Percentiles rank a stretch among this genome's conserved stretches.
These are phyloP conservation scores for Eupithecia pulchellata DNA, from an alignment of 2,888 invertebrate species.

Conservation along the genomic window DNA sequence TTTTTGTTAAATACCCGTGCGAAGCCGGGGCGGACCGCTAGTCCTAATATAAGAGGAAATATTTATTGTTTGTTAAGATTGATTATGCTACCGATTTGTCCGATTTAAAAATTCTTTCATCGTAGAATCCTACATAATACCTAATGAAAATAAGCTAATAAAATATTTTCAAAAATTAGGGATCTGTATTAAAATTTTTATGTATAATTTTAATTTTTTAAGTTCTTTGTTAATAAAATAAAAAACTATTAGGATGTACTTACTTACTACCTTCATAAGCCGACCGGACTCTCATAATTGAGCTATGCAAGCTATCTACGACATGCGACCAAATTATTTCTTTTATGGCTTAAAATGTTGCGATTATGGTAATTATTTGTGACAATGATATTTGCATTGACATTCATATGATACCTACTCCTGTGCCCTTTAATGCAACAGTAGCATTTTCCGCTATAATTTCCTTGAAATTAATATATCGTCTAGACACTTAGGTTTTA, in stretches of 20 bases:
- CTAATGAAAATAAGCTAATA: too few species aligned
- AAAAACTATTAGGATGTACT: neutral
- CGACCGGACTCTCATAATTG: neutral
- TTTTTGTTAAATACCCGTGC: too few species aligned
- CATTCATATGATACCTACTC: conserved; percentile 13
- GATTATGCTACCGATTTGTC: too few species aligned
- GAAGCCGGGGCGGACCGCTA: too few species aligned
- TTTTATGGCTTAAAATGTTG: conserved; percentile 8
- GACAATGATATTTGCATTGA: conserved; percentile 8
- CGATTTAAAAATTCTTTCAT: too few species aligned
- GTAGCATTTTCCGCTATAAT: conserved; percentile 18
- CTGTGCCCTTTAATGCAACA: neutral
- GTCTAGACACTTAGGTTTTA: neutral
- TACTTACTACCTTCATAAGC: neutral
- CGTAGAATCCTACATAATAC: too few species aligned
- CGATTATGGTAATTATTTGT: conserved; percentile 12
- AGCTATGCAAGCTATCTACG: conserved; percentile 7
- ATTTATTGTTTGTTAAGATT: too few species aligned
- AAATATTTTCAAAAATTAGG: too few species aligned
- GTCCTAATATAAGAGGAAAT: too few species aligned
- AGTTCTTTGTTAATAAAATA: too few species aligned
- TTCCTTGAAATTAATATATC: conserved; percentile 8
- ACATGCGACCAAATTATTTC: neutral
- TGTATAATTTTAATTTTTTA: too few species aligned
- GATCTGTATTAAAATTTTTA: too few species aligned